A percentile compares a stretch with the other conserved stretches of the same genome.
phyloP scores from a whole-genome alignment of 2,888 invertebrate species.

The Tetragonisca angustula region DNA sequence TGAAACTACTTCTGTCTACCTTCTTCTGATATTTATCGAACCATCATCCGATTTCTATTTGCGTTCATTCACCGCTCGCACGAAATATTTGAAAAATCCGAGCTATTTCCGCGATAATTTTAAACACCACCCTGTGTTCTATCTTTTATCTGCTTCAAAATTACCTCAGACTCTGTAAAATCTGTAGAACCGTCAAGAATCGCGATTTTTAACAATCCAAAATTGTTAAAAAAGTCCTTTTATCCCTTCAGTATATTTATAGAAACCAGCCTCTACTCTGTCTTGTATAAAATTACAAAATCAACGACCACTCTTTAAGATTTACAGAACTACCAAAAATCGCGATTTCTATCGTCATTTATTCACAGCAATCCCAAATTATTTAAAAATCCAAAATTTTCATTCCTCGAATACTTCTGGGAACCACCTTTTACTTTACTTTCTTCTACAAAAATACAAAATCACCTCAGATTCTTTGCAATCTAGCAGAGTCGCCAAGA shows the following conservation, averaged over 20 bases:
- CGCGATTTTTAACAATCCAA: not conserved
- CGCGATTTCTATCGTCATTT: not conserved
- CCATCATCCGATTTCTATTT: not conserved
- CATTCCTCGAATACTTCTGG: too few relatives aligned
- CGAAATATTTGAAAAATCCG: not conserved
- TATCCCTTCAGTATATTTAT: not conserved
- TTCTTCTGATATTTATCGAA: not conserved
- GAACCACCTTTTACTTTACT: not conserved
- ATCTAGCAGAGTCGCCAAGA: not conserved
- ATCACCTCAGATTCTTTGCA: too few relatives aligned
- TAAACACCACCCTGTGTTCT: too few relatives aligned
- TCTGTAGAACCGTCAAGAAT: not conserved
- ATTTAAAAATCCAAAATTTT: not conserved
- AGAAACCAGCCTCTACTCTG: not conserved
- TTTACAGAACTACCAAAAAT: not conserved
- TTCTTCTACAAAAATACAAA: not conserved
- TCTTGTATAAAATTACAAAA: not conserved
- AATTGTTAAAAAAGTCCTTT: not conserved
- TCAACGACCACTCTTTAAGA: not conserved
- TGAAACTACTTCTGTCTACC: too few relatives aligned
- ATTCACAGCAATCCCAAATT: not conserved
- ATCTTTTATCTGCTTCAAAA: not conserved
- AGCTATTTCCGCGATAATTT: too few relatives aligned
- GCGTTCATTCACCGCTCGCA: too few relatives aligned
- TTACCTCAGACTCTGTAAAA: too few relatives aligned